A percentile compares a stretch with the other conserved stretches of the same genome.
These are phyloP conservation scores for Synanthedon tipuliformis DNA, from an alignment of 2,888 invertebrate genomes.

Conservation along the genomic window DNA sequence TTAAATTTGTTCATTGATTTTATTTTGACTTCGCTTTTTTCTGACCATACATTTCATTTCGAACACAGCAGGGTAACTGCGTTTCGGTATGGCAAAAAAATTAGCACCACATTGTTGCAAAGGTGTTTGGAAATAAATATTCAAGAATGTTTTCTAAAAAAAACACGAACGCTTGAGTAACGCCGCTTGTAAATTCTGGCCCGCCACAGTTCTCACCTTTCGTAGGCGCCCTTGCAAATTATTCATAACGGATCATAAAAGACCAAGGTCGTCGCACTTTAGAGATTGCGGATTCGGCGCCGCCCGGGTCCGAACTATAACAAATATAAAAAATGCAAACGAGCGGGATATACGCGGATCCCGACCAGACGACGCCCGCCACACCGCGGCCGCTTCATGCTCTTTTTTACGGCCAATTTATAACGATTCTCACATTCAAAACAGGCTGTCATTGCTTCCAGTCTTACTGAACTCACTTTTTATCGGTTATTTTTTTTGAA, in stretches of 20 bases:
- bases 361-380: constrained; percentile 11
- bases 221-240: constrained; percentile 35
- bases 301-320: constrained; percentile 14
- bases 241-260: constrained; percentile 45
- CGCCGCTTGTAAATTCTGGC: constrained; percentile 1
- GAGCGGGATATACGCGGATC: constrained; percentile 55
- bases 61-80: no score
- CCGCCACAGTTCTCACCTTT: constrained; percentile 5
- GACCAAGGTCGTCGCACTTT: constrained; percentile 60
- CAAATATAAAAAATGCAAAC: constrained; percentile 30
- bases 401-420: not conserved
- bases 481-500: no score
- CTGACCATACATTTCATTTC: no score
- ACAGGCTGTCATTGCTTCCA: constrained; percentile 20
- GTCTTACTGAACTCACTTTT: constrained; percentile 18
- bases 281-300: constrained; percentile 51
- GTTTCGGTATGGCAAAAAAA: constrained; percentile 2
- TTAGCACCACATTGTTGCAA: not conserved
- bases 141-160: not conserved
- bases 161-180: constrained; percentile 5
- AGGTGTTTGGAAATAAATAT: not conserved
- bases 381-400: not conserved
- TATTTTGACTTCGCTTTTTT: no score
- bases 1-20: no score
- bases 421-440: not conserved